These are phyloP conservation scores for Danio kyathit DNA, from an alignment of 2,797 vertebrate species.

Conservation along the genomic window DNA sequence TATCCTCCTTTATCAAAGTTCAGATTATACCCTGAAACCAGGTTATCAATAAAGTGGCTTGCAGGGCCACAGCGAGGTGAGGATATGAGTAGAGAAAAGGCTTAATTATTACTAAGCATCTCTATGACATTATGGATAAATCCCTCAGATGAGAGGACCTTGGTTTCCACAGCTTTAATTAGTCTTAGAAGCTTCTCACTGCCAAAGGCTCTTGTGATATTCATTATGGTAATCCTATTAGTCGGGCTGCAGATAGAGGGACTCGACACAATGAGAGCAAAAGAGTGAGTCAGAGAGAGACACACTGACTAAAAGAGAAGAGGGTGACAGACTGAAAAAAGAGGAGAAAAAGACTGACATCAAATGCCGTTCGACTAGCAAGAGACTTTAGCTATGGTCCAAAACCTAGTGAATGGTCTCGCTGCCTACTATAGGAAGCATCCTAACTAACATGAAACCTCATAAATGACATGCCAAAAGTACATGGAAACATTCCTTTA, in stretches of 20 bases:
- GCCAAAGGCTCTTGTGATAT: conserved; percentile 69
- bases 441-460: background rate
- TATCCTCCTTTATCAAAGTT: conserved; percentile 46
- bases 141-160: conserved; percentile 49
- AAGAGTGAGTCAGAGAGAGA: conserved; percentile 17
- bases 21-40: conserved; percentile 58
- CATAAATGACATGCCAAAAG: background rate
- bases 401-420: background rate
- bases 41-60: conserved; percentile 51
- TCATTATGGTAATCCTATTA: conserved; percentile 79
- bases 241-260: conserved; percentile 56
- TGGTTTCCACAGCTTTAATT: conserved; percentile 69
- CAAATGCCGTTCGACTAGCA: background rate
- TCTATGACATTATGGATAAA: conserved; percentile 57
- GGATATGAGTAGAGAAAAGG: conserved; percentile 29
- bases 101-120: conserved; percentile 62
- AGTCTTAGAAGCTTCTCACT: conserved; percentile 66
- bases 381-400: conserved; percentile 10
- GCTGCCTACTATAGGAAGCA: background rate
- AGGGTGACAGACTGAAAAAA: conserved; percentile 15
- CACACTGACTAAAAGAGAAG: conserved; percentile 18
- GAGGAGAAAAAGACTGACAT: conserved; percentile 5
- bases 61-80: background rate
- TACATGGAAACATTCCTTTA: too few species aligned
- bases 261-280: conserved; percentile 44